Evolutionary conservation across 2,113 vertebrate species (phyloP).

Genomic region (Cardinalis cardinalis): DNA sequence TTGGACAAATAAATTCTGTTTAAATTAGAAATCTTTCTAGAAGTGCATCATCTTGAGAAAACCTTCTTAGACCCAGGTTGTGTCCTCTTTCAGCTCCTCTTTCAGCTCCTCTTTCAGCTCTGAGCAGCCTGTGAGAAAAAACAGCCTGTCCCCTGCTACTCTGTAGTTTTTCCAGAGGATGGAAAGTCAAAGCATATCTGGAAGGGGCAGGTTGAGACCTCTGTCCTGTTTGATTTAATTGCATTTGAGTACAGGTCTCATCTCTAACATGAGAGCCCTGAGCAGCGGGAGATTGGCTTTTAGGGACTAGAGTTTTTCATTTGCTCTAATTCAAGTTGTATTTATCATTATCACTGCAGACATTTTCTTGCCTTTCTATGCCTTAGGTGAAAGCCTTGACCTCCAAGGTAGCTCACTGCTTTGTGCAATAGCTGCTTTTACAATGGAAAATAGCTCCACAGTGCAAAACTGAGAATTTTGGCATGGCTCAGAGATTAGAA

Average conservation of each 20-base stretch:
- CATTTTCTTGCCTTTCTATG: neutral
- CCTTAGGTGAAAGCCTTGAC: neutral
- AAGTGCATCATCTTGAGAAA: neutral
- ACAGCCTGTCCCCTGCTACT: neutral
- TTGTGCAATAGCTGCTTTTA: neutral
- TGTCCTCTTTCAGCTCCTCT: neutral
- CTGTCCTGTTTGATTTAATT: neutral
- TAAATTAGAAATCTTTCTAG: neutral
- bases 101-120: neutral
- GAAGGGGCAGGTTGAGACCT: neutral
- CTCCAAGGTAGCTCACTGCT: neutral
- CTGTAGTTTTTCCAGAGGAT: neutral
- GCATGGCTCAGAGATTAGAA: neutral
- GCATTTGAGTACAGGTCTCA: neutral
- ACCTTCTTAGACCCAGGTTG: neutral
- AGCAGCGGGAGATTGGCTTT: neutral
- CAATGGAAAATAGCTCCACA: neutral
- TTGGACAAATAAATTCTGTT: neutral
- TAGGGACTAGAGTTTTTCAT: neutral
- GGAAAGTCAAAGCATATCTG: fast-evolving
- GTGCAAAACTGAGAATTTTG: neutral
- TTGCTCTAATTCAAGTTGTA: neutral
- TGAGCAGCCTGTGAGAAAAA: neutral
- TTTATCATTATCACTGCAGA: neutral
- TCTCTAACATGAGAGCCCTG: neutral